Conservation (phyloP, 2,888 invertebrate species). For the Cybosia mesomella region DNA sequence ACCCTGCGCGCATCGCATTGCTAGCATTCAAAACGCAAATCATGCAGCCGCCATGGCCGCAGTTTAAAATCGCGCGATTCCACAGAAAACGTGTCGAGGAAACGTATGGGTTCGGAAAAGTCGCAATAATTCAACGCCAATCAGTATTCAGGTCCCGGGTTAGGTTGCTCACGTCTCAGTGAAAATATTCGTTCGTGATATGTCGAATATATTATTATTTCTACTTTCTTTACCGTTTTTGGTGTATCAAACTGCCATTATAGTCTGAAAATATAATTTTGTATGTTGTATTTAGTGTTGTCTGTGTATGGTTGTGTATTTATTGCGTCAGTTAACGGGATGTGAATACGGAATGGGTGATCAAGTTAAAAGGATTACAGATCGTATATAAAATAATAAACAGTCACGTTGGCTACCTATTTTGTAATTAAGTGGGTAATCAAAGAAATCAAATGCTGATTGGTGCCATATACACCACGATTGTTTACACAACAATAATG, state of each 20-base stretch:
- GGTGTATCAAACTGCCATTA: slow-evolving; percentile 62
- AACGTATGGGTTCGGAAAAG: slow-evolving; percentile 61
- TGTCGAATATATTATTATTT: slow-evolving; percentile 73
- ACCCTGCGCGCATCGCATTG: slow-evolving; percentile 34
- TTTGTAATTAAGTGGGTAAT: slow-evolving; percentile 55
- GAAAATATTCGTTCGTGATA: slow-evolving; percentile 75
- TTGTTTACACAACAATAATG: slow-evolving; percentile 40
- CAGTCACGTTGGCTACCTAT: slow-evolving; percentile 41
- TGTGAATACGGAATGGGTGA: slow-evolving; percentile 49
- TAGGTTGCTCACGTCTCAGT: slow-evolving; percentile 72
- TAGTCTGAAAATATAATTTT: slow-evolving; percentile 64
- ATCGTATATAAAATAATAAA: slow-evolving; percentile 51
- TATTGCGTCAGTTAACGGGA: slow-evolving; percentile 46
- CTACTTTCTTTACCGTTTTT: slow-evolving; percentile 79
- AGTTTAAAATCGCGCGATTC: slow-evolving; percentile 52
- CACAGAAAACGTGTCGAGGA: slow-evolving; percentile 55
- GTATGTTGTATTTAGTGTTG: slow-evolving; percentile 35
- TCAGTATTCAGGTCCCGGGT: slow-evolving; percentile 76
- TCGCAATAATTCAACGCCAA: slow-evolving; percentile 56
- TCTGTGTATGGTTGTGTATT: slow-evolving; percentile 35
- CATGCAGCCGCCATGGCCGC: slow-evolving; percentile 30
- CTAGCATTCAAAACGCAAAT: slow-evolving; percentile 40
- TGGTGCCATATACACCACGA: slow-evolving; percentile 40
- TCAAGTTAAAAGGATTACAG: slow-evolving; percentile 52
- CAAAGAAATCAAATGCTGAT: slow-evolving; percentile 45